Conservation (phyloP, 2,888 invertebrate genomes). For the Cecidostiba fungosa region DNA sequence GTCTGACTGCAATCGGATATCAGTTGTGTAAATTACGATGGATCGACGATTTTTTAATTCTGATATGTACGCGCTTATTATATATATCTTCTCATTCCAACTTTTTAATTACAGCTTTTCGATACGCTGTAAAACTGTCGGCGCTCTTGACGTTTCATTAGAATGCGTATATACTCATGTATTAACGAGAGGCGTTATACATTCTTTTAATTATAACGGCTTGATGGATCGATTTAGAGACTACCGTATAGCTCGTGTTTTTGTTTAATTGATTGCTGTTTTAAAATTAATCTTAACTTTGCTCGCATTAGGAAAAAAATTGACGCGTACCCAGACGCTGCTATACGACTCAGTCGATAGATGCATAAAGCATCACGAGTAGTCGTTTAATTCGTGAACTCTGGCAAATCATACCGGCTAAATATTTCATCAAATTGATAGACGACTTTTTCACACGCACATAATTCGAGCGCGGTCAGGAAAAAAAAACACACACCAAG, state of each 20-base stretch:
- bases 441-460: conserved; percentile 19
- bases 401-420: conserved; percentile 26
- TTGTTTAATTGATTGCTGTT: background rate
- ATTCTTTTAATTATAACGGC: conserved; percentile 10
- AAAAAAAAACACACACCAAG: background rate
- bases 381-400: background rate
- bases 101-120: conserved; percentile 41
- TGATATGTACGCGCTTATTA: background rate
- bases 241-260: background rate
- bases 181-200: too few species aligned
- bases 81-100: background rate
- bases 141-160: background rate
- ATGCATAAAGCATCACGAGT: conserved; percentile 12
- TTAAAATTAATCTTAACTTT: background rate
- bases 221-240: background rate
- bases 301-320: too few species aligned
- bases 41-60: conserved; percentile 16
- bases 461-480: background rate
- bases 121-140: conserved; percentile 16
- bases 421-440: conserved; percentile 44
- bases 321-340: too few species aligned
- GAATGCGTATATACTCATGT: too few species aligned
- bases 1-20: too few species aligned
- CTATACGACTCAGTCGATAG: background rate
- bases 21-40: conserved; percentile 15